Conservation (phyloP, 30 jellyfish, hydroid and myxozoan genomes). For the Rhopilema esculentum region DNA sequence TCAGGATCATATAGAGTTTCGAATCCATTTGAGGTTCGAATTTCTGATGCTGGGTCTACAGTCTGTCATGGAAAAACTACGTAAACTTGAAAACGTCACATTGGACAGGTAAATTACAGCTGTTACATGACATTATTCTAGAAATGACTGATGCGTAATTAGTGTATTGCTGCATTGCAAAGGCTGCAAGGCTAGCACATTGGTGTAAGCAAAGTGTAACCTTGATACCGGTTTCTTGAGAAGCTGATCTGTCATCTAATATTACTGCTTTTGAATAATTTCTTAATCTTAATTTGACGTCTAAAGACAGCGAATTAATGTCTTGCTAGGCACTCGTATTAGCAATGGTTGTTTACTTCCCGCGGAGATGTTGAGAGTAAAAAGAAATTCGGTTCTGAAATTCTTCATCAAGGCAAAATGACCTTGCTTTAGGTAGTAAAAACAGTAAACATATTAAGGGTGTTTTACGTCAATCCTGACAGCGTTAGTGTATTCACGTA, state of each 20-base stretch:
- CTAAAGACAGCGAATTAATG: background rate
- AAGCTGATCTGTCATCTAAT: background rate
- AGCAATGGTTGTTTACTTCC: background rate
- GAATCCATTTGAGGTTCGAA: slow-evolving; percentile 96
- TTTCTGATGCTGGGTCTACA: slow-evolving; percentile 98
- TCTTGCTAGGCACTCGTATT: background rate
- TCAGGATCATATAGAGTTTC: slow-evolving; percentile 95
- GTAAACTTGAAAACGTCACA: slow-evolving; percentile 91
- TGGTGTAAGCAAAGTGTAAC: too few species aligned
- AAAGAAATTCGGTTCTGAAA: too few species aligned
- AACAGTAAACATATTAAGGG: too few species aligned
- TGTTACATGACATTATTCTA: background rate
- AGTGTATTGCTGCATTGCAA: too few species aligned
- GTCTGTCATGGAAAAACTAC: slow-evolving; percentile 97
- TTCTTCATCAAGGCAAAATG: too few species aligned
- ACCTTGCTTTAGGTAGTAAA: too few species aligned
- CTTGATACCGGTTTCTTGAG: background rate
- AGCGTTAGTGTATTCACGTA: too few species aligned
- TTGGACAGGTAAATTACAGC: slow-evolving; percentile 76
- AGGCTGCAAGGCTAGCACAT: too few species aligned
- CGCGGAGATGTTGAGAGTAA: background rate
- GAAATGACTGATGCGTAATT: background rate
- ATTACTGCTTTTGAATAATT: background rate
- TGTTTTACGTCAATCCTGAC: too few species aligned
- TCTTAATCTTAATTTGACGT: background rate